A percentile compares a stretch with the other conserved stretches of the same genome.
phyloP scores from a whole-genome alignment of 2,113 vertebrate species.

The Neotoma lepida region DNA sequence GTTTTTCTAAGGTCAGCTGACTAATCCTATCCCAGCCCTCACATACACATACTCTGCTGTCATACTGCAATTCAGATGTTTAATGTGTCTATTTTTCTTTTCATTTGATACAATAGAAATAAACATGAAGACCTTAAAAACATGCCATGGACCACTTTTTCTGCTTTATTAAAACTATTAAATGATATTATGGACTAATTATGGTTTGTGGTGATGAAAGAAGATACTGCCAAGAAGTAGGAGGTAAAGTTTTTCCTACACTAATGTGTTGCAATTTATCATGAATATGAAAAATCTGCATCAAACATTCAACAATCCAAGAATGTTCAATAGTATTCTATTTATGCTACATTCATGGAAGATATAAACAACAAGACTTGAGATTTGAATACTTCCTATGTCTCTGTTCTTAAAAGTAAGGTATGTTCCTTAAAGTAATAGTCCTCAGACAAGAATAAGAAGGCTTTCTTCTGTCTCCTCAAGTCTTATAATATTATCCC shows the following conservation, averaged over 20 bases:
- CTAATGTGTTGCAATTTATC: not conserved
- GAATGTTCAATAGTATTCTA: not conserved
- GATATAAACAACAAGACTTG: not conserved
- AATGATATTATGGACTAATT: constrained; percentile 46
- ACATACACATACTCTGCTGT: not conserved
- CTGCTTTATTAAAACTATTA: constrained; percentile 26
- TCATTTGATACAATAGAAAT: constrained; percentile 24
- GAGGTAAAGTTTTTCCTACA: constrained; percentile 4
- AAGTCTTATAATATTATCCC: constrained; percentile 31
- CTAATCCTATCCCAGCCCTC: constrained; percentile 7
- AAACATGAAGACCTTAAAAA: constrained; percentile 4
- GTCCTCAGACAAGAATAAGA: not conserved
- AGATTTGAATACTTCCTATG: not conserved
- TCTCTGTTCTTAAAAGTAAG: constrained; percentile 19
- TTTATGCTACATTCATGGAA: constrained; percentile 19
- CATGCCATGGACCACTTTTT: not conserved
- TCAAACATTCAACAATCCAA: not conserved
- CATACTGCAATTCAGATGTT: not conserved
- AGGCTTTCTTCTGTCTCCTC: not conserved
- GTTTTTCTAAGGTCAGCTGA: constrained; percentile 57
- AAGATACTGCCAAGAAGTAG: not conserved
- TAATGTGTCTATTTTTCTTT: not conserved
- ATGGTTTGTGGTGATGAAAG: not conserved
- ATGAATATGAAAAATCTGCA: constrained; percentile 32
- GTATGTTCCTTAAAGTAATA: not conserved